Evolutionary conservation across 2,113 vertebrate species (phyloP).

Genomic region (Thunnus maccoyii): DNA sequence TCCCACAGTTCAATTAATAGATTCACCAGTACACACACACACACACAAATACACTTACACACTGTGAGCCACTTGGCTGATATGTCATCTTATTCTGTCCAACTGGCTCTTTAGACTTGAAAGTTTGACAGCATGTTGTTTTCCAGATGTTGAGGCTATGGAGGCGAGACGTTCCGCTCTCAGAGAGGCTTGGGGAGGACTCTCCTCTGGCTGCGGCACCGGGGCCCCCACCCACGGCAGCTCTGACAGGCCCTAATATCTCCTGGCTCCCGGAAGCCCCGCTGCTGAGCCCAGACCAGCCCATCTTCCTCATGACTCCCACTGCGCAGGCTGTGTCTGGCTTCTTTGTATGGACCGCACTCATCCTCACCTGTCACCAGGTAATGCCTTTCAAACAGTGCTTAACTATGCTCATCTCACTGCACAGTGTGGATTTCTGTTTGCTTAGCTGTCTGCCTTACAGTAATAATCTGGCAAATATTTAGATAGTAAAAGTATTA

Average conservation of each 20-base stretch:
- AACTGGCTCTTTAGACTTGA: background rate
- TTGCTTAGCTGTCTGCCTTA: too few relatives aligned
- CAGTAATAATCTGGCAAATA: too few relatives aligned
- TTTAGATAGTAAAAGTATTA: too few relatives aligned
- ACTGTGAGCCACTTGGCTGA: background rate
- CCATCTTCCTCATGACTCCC: constrained; percentile 95
- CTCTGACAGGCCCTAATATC: constrained; percentile 85
- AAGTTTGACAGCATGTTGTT: constrained; percentile 2
- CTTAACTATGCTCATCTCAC: background rate
- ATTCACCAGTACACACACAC: background rate
- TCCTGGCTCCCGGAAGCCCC: constrained; percentile 90
- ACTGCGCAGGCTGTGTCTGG: constrained; percentile 95
- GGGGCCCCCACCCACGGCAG: constrained; percentile 67
- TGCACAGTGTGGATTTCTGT: background rate
- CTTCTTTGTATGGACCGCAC: constrained; percentile 97
- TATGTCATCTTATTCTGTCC: background rate
- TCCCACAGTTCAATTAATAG: background rate
- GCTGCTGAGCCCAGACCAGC: constrained; percentile 88
- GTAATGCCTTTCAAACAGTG: constrained; percentile 73
- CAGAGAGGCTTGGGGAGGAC: constrained; percentile 74
- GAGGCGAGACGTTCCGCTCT: constrained; percentile 83
- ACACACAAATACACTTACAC: background rate
- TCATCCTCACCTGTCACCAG: constrained; percentile 98
- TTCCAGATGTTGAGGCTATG: constrained; percentile 75
- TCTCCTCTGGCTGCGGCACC: constrained; percentile 60